These are phyloP conservation scores for Sinocyclocheilus rhinocerous DNA, from an alignment of 2,113 vertebrate genomes.

Conservation along the genomic window DNA sequence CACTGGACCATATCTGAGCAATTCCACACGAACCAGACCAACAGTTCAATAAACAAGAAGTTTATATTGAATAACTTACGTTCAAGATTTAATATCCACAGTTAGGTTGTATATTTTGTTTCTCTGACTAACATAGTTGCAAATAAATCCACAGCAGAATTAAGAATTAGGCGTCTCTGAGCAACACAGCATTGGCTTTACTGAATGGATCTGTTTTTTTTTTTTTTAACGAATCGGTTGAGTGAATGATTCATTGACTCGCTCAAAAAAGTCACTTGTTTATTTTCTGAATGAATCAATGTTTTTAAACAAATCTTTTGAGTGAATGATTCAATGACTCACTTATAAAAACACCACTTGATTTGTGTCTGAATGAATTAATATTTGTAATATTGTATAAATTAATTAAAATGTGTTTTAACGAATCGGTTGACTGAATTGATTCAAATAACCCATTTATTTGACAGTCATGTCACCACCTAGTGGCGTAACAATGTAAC, in stretches of 20 bases:
- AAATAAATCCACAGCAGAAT: not conserved
- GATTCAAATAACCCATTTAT: not conserved
- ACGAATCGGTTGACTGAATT: not conserved
- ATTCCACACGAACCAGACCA: not conserved
- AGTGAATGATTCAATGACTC: not conserved
- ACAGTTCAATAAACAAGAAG: not conserved
- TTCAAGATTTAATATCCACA: not conserved
- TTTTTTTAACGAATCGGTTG: not conserved
- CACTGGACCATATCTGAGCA: not conserved
- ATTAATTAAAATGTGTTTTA: not conserved
- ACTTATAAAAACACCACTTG: not conserved
- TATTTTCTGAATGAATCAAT: not conserved
- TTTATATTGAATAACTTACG: not conserved
- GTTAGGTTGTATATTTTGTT: not conserved
- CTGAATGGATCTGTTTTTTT: not conserved
- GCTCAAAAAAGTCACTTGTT: not conserved
- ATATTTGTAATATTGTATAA: too few species aligned
- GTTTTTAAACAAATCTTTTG: not conserved
- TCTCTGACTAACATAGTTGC: not conserved
- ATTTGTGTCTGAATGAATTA: not conserved
- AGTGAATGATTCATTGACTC: not conserved
- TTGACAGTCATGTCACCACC: not conserved
- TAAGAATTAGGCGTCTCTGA: not conserved
- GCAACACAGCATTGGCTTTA: not conserved
- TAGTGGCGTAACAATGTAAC: not conserved